Evolutionary conservation across 2,113 vertebrate species (phyloP).

Genomic region (Actenoides hombroni): DNA sequence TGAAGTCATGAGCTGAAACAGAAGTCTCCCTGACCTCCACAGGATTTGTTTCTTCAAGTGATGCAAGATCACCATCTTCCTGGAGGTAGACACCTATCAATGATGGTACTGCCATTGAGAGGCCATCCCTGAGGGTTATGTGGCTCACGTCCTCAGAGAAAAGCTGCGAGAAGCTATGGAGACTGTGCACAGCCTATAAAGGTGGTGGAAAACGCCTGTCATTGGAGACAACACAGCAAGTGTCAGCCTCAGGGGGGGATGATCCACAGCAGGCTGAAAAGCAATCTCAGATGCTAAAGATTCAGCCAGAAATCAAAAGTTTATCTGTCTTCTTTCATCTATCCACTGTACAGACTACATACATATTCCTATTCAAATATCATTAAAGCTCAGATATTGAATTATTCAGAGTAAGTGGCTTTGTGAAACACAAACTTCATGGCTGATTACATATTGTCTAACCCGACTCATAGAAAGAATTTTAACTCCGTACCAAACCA

Average conservation of each 20-base stretch:
- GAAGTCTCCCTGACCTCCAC: accelerated
- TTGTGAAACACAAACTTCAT: slow-evolving; percentile 36
- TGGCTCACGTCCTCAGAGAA: not conserved
- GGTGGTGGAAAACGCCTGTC: not conserved
- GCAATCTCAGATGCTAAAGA: not conserved
- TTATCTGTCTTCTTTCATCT: not conserved
- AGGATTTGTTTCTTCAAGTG: accelerated
- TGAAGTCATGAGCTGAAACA: not conserved
- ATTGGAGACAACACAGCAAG: accelerated
- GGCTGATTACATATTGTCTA: slow-evolving; percentile 8
- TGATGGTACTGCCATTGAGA: not conserved
- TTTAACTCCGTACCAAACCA: not conserved
- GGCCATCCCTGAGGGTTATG: accelerated
- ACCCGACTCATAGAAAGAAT: not conserved
- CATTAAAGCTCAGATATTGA: slow-evolving; percentile 42
- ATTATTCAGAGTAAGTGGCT: slow-evolving; percentile 49
- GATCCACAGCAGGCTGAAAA: accelerated
- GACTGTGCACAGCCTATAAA: accelerated
- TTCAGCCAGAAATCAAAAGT: not conserved
- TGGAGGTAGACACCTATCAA: accelerated
- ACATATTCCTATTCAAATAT: slow-evolving; percentile 49
- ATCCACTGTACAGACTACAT: not conserved
- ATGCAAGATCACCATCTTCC: not conserved
- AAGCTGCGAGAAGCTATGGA: not conserved
- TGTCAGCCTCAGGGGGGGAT: not conserved